Evolutionary conservation across 1,140 invertebrate genomes (phyloP), one percentile per base, ranked within the genome.

Genomic region (Papilio polytes): DNA sequence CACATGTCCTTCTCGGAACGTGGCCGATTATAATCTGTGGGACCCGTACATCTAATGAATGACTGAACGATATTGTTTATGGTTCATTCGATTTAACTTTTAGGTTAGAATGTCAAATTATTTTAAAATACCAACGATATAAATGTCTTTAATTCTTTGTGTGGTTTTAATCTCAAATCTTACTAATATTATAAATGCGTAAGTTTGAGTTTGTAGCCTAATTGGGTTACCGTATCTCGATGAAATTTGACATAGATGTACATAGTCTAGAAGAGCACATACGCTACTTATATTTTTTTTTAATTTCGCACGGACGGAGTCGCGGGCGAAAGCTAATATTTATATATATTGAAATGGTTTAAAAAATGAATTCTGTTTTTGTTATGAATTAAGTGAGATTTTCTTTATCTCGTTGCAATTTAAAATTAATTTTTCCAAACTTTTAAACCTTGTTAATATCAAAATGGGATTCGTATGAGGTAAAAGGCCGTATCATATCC

Each of bases 1-100:
- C 93, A 92, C 87, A 91, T 93, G 93, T 92, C 93, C 93, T 94
- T 94, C 91, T 84, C 56, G 86, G 93, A 94, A 94, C 84, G 86
- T 31, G 9, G 10, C 13, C 56, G 93, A 94, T 94, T 93, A 85
- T 85, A 94, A 93, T 90, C 15, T 18, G 66, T 31, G 82, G 85
- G 85, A 56, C 85, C 85, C 79, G 84, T 59, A 31, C 76, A 78
- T 74, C 74, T 48, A 74, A 46, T 36, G 73, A 81, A 78, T 74
- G 74, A 81, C 70, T 59, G 56, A 80, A 31, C 53, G 63, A 70
- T 70, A 70, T 70, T 70, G 63, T 66, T 66, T 70, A 70, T 70
- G 13, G 26, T 70, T 66, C 26, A 36, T 70, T 70, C 63, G 26
- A 31, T 31, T 70, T 70, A 36, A 70, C 26, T 70, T 70, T 70